Evolutionary conservation across 2,888 invertebrate species (phyloP), one percentile per base, ranked within the genome.

Genomic region (Coelopa pilipes): DNA sequence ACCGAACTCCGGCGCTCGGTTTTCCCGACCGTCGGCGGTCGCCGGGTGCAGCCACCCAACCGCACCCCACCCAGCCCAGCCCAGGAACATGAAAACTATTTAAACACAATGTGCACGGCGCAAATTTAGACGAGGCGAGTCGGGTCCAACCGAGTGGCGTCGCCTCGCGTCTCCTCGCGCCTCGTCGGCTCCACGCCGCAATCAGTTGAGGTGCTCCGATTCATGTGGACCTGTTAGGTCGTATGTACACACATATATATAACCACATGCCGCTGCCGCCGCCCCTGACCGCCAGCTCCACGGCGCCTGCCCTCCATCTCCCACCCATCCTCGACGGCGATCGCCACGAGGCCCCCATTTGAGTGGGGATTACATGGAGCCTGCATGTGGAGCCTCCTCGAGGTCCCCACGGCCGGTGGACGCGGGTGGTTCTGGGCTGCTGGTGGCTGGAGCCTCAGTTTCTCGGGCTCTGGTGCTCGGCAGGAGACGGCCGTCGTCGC

Each of bases 221-320:
- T 67, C 24, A 50, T 67, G 67, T 53, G 67, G 67, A 53, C 67
- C 65, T 65, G 65, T 65, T 65, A 65, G 24, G 15, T 53, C 50
- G 53, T 67, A 53, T 53, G 24, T 53, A 67, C n/a, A 53, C 67
- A 9, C 50, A 67, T 67, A 53, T 53, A 53, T 53, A 53, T 53
- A 67, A 53, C 19, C 15, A 21, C 24, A 67, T 53, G 67, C 53
- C 49, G 19, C 12, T 45, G 15, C 15, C 12, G 34, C 10, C 2
- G 63, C 45, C 13, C 45, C 2, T 15, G 21, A 13, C 59, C 46
- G 13, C 34, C 24, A 24, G n/a, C n/a, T n/a, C n/a, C n/a, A n/a
- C n/a, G n/a, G n/a, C n/a, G n/a, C n/a, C n/a, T n/a, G 12, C 21
- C 12, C 10, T 62, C 63, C 15, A n/a, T 1, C n/a, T 45, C n/a